Percentiles rank a stretch among this genome's conserved stretches.
Conservation (phyloP, 2,113 vertebrate species). For the Anthoscopus minutus region DNA sequence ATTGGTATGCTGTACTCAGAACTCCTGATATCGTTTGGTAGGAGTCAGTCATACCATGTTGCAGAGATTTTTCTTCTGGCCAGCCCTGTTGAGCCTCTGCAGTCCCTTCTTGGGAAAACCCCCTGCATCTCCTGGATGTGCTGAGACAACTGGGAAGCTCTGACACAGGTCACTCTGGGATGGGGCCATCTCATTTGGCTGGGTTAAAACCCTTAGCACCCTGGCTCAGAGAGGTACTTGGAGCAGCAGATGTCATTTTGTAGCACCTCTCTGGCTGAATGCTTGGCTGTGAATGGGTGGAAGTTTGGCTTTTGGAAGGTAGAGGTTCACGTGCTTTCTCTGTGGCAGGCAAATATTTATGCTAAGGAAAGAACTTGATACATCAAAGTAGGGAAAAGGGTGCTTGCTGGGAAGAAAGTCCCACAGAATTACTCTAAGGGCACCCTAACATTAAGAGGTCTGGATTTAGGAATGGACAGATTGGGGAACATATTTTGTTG, state of each 20-base stretch:
- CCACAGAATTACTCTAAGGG: not conserved
- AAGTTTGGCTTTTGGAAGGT: not conserved
- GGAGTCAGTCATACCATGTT: not conserved
- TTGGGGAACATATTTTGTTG: conserved; percentile 5
- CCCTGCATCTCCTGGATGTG: not conserved
- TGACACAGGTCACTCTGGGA: conserved; percentile 1
- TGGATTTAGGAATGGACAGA: not conserved
- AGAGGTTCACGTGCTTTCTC: not conserved
- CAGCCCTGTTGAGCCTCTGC: not conserved
- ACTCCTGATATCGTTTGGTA: not conserved
- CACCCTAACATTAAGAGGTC: not conserved
- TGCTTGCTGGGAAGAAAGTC: not conserved
- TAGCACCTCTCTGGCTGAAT: not conserved
- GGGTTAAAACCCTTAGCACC: conserved; percentile 23
- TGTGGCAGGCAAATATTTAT: not conserved
- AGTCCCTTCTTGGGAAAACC: not conserved
- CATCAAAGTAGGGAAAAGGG: not conserved
- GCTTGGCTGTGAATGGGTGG: not conserved
- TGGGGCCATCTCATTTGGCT: conserved; percentile 11
- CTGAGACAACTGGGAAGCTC: conserved; percentile 39
- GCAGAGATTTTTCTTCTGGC: not conserved
- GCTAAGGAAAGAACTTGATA: not conserved
- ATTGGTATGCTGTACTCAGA: not conserved
- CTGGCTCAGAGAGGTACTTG: not conserved
- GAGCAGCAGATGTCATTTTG: not conserved